phyloP scores from a whole-genome alignment of 1,140 invertebrate genomes.

The Laupala kohalensis region DNA sequence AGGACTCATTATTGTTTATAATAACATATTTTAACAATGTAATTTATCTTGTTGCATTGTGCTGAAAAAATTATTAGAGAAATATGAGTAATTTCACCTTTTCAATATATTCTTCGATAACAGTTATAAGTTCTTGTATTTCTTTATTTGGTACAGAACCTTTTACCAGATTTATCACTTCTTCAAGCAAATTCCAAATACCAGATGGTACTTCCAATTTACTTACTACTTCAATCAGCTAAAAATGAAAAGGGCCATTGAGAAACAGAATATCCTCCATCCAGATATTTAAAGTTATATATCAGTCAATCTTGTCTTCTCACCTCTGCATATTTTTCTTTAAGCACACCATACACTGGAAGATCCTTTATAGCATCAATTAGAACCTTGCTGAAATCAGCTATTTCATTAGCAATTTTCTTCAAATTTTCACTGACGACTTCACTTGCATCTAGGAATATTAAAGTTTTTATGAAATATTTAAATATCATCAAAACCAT shows the following conservation, averaged over 20 bases:
- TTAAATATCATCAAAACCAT: not conserved
- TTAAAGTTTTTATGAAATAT: not conserved
- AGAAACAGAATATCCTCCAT: not conserved
- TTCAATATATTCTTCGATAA: conserved; percentile 40
- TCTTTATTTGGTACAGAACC: conserved; percentile 41
- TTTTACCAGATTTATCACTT: conserved; percentile 33
- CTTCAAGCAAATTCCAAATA: conserved; percentile 31
- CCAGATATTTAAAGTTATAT: not conserved
- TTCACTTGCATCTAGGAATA: not conserved
- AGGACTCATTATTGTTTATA: too few relatives aligned
- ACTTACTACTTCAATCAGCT: not conserved
- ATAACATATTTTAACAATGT: too few relatives aligned
- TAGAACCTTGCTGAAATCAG: conserved; percentile 22
- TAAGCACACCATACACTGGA: conserved; percentile 34
- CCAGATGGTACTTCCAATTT: conserved; percentile 21
- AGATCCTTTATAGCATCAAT: conserved; percentile 37
- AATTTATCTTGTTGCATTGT: not conserved
- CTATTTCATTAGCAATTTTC: conserved; percentile 33
- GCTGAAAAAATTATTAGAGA: not conserved
- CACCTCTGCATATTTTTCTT: conserved; percentile 23
- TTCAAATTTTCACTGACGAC: not conserved
- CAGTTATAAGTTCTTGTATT: conserved; percentile 36
- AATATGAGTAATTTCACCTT: conserved; percentile 37
- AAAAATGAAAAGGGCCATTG: not conserved
- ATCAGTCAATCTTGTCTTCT: not conserved